Conservation (phyloP, 1,140 invertebrate species). For the Zaprionus camerounensis region DNA sequence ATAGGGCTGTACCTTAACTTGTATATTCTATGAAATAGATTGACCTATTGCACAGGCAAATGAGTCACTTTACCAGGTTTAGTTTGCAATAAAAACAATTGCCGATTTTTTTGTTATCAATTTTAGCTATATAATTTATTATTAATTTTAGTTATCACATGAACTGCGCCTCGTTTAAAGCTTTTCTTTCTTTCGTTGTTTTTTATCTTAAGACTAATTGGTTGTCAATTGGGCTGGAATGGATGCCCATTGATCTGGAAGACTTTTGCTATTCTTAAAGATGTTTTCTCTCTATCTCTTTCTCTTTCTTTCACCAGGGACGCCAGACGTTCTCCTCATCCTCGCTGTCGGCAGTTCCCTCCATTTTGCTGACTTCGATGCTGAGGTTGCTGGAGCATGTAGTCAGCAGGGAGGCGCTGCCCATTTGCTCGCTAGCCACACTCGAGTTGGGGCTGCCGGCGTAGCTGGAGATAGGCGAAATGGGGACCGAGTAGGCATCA, state of each 20-base stretch:
- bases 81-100: slow-evolving; percentile 38
- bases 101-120: slow-evolving; percentile 32
- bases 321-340: slow-evolving; percentile 87
- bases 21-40: neutral
- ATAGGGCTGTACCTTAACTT: neutral
- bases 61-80: neutral
- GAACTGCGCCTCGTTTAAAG: slow-evolving; percentile 68
- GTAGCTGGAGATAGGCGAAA: slow-evolving; percentile 77
- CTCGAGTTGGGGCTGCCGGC: slow-evolving; percentile 78
- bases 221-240: slow-evolving; percentile 25
- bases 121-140: slow-evolving; percentile 73
- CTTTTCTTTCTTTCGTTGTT: slow-evolving; percentile 45
- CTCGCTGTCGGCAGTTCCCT: slow-evolving; percentile 80
- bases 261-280: slow-evolving; percentile 54
- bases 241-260: slow-evolving; percentile 56
- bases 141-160: slow-evolving; percentile 72
- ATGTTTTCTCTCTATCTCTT: slow-evolving; percentile 7
- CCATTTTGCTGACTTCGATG: slow-evolving; percentile 64
- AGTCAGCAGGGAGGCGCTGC: slow-evolving; percentile 65
- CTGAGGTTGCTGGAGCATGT: slow-evolving; percentile 55
- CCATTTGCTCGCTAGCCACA: slow-evolving; percentile 44
- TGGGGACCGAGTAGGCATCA: slow-evolving; percentile 76
- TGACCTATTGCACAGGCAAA: no score
- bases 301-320: slow-evolving; percentile 86
- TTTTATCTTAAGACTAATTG: slow-evolving; percentile 51